These are phyloP conservation scores for Muntiacus reevesi DNA, from an alignment of 2,113 vertebrate genomes.

Conservation along the genomic window DNA sequence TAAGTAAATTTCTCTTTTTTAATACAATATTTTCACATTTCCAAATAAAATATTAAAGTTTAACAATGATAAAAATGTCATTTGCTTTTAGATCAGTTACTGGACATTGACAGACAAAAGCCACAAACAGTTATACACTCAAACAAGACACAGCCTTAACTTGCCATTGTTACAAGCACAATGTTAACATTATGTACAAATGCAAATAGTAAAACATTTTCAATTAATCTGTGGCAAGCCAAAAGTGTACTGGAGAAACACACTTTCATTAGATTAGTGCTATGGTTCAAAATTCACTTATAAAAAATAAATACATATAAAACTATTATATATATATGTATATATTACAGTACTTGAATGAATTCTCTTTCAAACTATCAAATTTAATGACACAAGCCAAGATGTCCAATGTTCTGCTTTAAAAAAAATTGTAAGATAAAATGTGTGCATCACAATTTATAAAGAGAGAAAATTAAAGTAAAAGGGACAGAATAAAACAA, in stretches of 20 bases:
- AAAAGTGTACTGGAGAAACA: constrained; percentile 62
- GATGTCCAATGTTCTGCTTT: not conserved
- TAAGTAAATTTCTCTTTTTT: constrained; percentile 28
- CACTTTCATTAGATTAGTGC: not conserved
- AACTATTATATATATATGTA: constrained; percentile 19
- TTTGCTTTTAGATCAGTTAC: constrained; percentile 66
- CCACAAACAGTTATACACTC: constrained; percentile 87
- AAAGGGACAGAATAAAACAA: constrained; percentile 43
- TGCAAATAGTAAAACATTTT: constrained; percentile 79
- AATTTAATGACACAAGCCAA: not conserved
- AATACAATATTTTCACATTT: constrained; percentile 50
- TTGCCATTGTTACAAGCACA: constrained; percentile 81
- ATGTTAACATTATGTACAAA: constrained; percentile 90
- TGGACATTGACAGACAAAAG: constrained; percentile 78
- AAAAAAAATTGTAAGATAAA: constrained; percentile 38
- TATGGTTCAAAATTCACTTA: constrained; percentile 27
- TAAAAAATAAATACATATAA: constrained; percentile 77
- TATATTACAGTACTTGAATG: constrained; percentile 69
- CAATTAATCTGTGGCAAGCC: constrained; percentile 77
- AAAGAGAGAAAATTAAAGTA: not conserved
- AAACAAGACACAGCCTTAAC: constrained; percentile 82
- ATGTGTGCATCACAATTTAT: not conserved
- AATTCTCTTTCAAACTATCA: constrained; percentile 34
- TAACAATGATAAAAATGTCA: constrained; percentile 18
- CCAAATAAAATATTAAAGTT: constrained; percentile 47